Base-by-base conservation (phyloP, 2,888 invertebrate species). In the Cantharis nigra region DNA sequence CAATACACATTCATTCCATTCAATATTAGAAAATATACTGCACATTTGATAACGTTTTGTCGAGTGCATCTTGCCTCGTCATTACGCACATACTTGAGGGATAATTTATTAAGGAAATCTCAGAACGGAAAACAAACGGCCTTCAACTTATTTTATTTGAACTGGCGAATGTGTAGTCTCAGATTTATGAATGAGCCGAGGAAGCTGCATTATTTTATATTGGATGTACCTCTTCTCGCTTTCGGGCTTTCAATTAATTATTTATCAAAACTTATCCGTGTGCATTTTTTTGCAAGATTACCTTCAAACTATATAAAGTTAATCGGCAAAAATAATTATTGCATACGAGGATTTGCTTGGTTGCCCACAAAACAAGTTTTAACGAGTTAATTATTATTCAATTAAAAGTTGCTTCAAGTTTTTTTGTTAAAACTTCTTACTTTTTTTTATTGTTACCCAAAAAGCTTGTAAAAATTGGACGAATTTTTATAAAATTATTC, bases 1-100 rank as follows among this genome's bases (percentile, higher is more conserved):
- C 84, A 84, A 84, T 84, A 74, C 79, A 77, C 63, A 79, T 79
- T 79, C 79, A 79, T 33, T 69, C 78, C 71, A 79, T 79, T 79
- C 74, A 79, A 74, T 75, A 73, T 75, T 75, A 75, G 77, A 77
- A 79, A 79, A 79, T 79, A 79, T 79, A 77, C 76, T 72, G 73
- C 79, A 79, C 79, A 75, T 74, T 78, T 76, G 78, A 78, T 78
- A 74, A 74, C 74, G 77, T 74, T 73, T 77, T 69, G 63, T 62
- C 63, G 70, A 78, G 71, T 76, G 79, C 79, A 79, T 79, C 79
- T 79, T 76, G 70, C 78, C 49, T 67, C 16, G 28, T 18, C 49
- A 63, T 71, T 28, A 33, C 65, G 64, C 11, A 30, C 70, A 33
- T 71, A 30, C 23, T 64, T 75, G 20, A 70, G 14, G 70, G 69